Conservation (phyloP, 2,888 invertebrate species). For the Cinara cedri region DNA sequence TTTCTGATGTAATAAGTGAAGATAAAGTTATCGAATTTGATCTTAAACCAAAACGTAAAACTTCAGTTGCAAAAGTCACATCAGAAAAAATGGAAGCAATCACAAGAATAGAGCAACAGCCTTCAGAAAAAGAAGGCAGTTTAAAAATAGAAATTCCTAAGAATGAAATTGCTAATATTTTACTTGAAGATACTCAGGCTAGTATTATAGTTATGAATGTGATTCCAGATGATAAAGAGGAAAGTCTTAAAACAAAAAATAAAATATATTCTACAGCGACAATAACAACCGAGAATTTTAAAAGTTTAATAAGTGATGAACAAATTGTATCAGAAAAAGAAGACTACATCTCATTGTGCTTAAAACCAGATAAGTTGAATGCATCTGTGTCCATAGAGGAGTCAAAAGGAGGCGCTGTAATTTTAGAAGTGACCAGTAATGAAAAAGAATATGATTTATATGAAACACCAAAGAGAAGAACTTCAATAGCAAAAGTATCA, state of each 20-base stretch:
- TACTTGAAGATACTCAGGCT: slow-evolving; percentile 59
- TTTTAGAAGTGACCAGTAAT: slow-evolving; percentile 17
- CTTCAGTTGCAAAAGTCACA: slow-evolving; percentile 58
- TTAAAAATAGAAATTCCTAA: not conserved
- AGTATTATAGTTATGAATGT: slow-evolving; percentile 63
- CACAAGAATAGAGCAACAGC: not conserved
- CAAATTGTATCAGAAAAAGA: slow-evolving; percentile 46
- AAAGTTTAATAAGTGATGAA: slow-evolving; percentile 37
- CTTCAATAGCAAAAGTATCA: not conserved
- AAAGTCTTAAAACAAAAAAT: slow-evolving; percentile 11
- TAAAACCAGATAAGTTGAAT: not conserved
- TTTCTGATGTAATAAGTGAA: slow-evolving; percentile 65
- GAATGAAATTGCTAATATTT: slow-evolving; percentile 16
- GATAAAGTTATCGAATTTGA: slow-evolving; percentile 68
- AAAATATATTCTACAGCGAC: slow-evolving; percentile 17
- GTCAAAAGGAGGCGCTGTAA: not conserved
- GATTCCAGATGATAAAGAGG: slow-evolving; percentile 60
- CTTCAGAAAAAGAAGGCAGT: slow-evolving; percentile 15
- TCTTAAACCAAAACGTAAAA: slow-evolving; percentile 60
- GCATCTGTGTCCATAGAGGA: slow-evolving; percentile 22
- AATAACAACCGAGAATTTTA: slow-evolving; percentile 31
- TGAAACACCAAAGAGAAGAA: not conserved
- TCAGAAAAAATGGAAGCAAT: not conserved
- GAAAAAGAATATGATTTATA: slow-evolving; percentile 6
- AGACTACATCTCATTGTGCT: not conserved